Evolutionary conservation across 1,140 invertebrate species (phyloP), one percentile per base, ranked within the genome.

Genomic region (Leptopilina boulardi): DNA sequence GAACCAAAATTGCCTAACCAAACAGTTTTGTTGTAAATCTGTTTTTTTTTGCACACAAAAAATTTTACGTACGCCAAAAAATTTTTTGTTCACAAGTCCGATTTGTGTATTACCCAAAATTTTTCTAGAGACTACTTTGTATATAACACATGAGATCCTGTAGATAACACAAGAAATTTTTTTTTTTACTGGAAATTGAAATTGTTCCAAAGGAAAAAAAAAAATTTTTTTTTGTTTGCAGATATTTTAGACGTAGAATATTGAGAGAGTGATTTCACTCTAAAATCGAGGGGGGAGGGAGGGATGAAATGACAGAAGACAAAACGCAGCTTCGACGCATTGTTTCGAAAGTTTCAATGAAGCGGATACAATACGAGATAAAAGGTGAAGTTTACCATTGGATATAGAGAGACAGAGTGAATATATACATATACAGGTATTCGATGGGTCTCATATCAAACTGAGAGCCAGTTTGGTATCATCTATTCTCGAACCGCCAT

Each of bases 251-350:
- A 56, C 19, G 54, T 21, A 18, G 2, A 56, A 21, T 9, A 18
- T n/a, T n/a, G n/a, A n/a, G 51, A 18, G 3, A 54, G n/a, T 54
- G 4, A 10, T 66, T n/a, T 30, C 59, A n/a, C 1, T 18, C 23
- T 30, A 30, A 30, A 66, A 66, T n/a, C n/a, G n/a, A 66, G 26
- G 66, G 59, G 78, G 72, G n/a, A n/a, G n/a, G 30, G 26, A 47
- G 59, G 78, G 72, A 70, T 74, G 78, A 78, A 44, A 81, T 77
- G 75, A 77, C 72, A 77, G 51, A 34, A 70, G 75, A 82, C 78
- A 82, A 85, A 83, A 85, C 75, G 76, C 76, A 59, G 75, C 79
- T 76, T 82, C 77, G 74, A 71, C 51, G 77, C 80, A 84, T 85
- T 84, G 82, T 84, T 54, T 74, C 70, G 73, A 77, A 6, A 42